These are phyloP conservation scores for Drosophila biarmipes DNA, from an alignment of 1,140 invertebrate genomes.

Conservation along the genomic window DNA sequence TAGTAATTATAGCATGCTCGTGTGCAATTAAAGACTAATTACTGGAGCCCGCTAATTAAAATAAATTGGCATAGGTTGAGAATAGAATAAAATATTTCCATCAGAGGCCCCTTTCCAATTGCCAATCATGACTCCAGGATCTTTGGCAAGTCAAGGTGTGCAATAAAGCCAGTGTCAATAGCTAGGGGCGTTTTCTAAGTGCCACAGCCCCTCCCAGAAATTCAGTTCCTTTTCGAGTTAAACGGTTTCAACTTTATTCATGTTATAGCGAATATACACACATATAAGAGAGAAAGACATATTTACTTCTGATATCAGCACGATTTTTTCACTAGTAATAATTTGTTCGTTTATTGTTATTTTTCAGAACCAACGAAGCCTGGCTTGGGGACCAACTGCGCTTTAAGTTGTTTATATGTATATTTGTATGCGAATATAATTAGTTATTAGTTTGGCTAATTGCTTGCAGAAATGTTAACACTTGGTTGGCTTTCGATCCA, in stretches of 20 bases:
- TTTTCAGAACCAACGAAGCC: constrained; percentile 36
- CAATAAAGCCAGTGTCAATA: constrained; percentile 4
- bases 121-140: constrained; percentile 47
- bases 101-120: constrained; percentile 39
- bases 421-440: constrained; percentile 37
- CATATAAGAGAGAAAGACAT: constrained; percentile 27
- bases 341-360: constrained; percentile 21
- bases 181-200: constrained; percentile 4
- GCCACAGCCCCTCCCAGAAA: constrained; percentile 23
- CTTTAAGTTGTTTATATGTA: constrained; percentile 21
- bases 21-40: constrained; percentile 58
- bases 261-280: constrained; percentile 21
- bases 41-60: constrained; percentile 52
- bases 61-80: constrained; percentile 52
- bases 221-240: constrained; percentile 22
- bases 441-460: constrained; percentile 48
- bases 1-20: constrained; percentile 44
- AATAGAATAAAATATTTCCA: constrained; percentile 41
- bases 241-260: constrained; percentile 61
- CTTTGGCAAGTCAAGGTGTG: constrained; percentile 19
- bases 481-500: constrained; percentile 35
- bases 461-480: constrained; percentile 55
- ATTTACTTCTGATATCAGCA: constrained; percentile 18
- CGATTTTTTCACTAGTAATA: constrained; percentile 13
- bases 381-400: constrained; percentile 62